A percentile compares a stretch with the other conserved stretches of the same genome.
Conservation (phyloP, 2,888 invertebrate species). For the Sericinus montela region DNA sequence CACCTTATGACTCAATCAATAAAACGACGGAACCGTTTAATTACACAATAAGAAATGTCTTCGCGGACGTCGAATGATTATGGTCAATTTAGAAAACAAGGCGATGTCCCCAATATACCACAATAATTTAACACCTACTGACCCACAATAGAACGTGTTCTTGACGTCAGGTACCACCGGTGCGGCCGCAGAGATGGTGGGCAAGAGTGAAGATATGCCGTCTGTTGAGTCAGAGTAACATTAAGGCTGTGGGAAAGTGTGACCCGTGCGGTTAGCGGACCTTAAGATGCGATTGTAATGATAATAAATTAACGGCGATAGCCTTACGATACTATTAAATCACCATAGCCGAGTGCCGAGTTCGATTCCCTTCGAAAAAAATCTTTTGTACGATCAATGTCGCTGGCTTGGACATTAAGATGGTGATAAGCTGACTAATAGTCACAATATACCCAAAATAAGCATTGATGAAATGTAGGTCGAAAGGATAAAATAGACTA, state of each 20-base stretch:
- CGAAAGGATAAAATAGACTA: too few relatives aligned
- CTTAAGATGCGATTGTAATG: conserved; percentile 5
- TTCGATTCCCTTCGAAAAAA: too few relatives aligned
- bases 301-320: too few relatives aligned
- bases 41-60: not conserved
- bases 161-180: conserved; percentile 9
- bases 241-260: conserved; percentile 34
- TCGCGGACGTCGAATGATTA: not conserved
- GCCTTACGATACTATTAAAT: too few relatives aligned
- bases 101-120: conserved; percentile 5
- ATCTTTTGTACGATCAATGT: too few relatives aligned
- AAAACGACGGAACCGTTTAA: not conserved
- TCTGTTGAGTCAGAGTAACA: conserved; percentile 12
- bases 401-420: too few relatives aligned
- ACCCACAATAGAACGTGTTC: conserved; percentile 12
- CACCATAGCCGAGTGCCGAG: too few relatives aligned
- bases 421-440: too few relatives aligned
- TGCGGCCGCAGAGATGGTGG: conserved; percentile 3
- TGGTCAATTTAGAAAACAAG: not conserved
- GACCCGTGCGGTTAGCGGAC: conserved; percentile 22
- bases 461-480: too few relatives aligned
- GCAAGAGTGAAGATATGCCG: conserved; percentile 10
- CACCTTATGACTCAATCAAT: not conserved
- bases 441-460: too few relatives aligned
- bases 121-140: conserved; percentile 10